phyloP scores from a whole-genome alignment of 2,888 invertebrate genomes.

The Romanomermis culicivorax region DNA sequence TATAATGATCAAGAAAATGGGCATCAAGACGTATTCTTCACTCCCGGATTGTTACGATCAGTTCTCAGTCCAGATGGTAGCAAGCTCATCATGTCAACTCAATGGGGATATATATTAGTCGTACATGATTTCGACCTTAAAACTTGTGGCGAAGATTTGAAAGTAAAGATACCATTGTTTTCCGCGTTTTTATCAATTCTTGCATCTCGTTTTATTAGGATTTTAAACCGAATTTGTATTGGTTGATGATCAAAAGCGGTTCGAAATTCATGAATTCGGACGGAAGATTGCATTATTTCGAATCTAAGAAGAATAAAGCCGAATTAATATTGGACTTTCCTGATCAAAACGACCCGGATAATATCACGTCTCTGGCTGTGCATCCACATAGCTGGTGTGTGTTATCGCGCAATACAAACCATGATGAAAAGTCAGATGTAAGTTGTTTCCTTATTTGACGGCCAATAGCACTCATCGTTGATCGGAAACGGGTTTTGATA shows the following conservation, averaged over 20 bases:
- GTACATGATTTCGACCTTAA: constrained; percentile 65
- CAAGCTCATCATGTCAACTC: constrained; percentile 72
- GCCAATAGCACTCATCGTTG: too few relatives aligned
- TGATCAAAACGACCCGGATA: constrained; percentile 58
- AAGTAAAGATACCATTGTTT: constrained; percentile 40
- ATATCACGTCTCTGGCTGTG: constrained; percentile 65
- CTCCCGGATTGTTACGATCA: constrained; percentile 63
- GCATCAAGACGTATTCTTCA: constrained; percentile 69
- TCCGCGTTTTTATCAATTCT: not conserved
- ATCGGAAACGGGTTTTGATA: too few relatives aligned
- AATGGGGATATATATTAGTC: constrained; percentile 66
- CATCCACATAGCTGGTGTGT: constrained; percentile 77
- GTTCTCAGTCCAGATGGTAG: constrained; percentile 60
- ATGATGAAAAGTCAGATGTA: constrained; percentile 63
- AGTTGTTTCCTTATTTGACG: constrained; percentile 16
- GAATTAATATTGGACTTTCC: constrained; percentile 81
- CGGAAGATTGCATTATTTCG: constrained; percentile 45
- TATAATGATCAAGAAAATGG: too few relatives aligned
- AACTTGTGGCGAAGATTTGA: constrained; percentile 54
- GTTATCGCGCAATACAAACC: constrained; percentile 62
- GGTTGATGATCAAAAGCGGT: constrained; percentile 61
- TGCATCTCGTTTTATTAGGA: constrained; percentile 10
- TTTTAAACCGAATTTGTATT: constrained; percentile 60
- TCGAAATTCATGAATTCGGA: not conserved
- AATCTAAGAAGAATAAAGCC: constrained; percentile 55